Base-by-base conservation (phyloP, 2,113 vertebrate species). In the Nothocercus nigrocapillus region DNA sequence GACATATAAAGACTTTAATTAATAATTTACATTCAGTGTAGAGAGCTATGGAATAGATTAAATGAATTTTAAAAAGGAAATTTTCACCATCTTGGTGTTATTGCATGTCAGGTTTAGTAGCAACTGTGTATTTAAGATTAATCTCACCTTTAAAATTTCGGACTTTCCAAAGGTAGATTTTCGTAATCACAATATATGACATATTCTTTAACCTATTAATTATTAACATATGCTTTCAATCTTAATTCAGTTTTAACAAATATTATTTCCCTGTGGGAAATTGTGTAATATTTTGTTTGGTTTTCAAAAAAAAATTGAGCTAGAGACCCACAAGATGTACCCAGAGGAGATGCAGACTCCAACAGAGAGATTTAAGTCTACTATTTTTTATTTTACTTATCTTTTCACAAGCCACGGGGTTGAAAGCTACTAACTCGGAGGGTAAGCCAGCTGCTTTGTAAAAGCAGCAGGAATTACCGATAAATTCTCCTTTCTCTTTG, bases 121-220 rank as follows among this genome's bases (percentile, higher is more conserved):
- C 13, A 73, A 70, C 8, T 27, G 19, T 74, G 74, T 36, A 82
- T 32, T 76, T 92, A 88, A 67, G 32, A 56, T 24, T 83, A 78
- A 78, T 92, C 88, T 90, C 69, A 62, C 80, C 73, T 86, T 40
- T 27, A 87, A 90, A 86, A 81, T 67, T 90, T 84, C 69, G 20
- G 63, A 6, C 10, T 95, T 95, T 85, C 63, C 80, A 74, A 88
- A 67, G 44, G 5, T 81, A 21, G 30, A 5, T 83, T 85, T 18
- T 19, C 2, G 2, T 81, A 90, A 72, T 59, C 70, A 44, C 51
- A 83, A 27, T 4, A 1, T 47, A 83, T 85, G 34, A 77, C 49
- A 24, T 78, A 40, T 49, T 86, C 22, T 81, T 92, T 89, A 73
- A 74, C 13, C 15, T 83, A 75, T 89, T 76, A 74, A 73, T 92